A percentile compares a stretch with the other conserved stretches of the same genome.
phyloP scores from a whole-genome alignment of 2,113 vertebrate species.

The Orycteropus afer region DNA sequence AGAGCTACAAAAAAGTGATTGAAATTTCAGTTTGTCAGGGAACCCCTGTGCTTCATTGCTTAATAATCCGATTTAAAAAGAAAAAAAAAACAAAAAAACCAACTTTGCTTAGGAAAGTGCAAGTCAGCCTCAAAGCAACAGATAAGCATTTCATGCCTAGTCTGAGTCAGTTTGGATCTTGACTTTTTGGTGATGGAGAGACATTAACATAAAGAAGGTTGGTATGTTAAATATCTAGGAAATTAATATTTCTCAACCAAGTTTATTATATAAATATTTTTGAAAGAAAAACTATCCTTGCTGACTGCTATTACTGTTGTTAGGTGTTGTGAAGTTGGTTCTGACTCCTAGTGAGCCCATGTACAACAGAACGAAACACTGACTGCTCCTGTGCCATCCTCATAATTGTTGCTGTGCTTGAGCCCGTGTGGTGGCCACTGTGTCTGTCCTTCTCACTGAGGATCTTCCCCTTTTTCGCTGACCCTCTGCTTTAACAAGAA shows the following conservation, averaged over 20 bases:
- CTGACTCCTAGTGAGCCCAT: no score
- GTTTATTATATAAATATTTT: background rate
- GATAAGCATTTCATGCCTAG: background rate
- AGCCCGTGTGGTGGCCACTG: no score
- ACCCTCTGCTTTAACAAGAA: no score
- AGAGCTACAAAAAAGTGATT: background rate
- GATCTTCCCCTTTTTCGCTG: no score
- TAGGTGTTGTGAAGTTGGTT: background rate
- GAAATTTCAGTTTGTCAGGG: background rate
- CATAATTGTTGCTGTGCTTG: no score
- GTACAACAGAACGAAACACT: no score
- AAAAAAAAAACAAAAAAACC: background rate
- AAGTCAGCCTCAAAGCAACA: background rate
- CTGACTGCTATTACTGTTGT: background rate
- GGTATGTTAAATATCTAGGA: background rate
- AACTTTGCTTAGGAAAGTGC: background rate
- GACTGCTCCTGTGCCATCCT: no score
- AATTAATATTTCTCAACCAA: background rate
- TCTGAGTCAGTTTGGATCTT: background rate
- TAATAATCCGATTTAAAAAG: no score
- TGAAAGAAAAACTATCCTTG: background rate
- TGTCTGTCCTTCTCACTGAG: no score
- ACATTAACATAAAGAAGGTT: background rate
- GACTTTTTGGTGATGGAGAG: background rate
- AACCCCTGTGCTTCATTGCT: background rate